Conservation (phyloP, 1,140 invertebrate species). For the Saccostrea echinata region DNA sequence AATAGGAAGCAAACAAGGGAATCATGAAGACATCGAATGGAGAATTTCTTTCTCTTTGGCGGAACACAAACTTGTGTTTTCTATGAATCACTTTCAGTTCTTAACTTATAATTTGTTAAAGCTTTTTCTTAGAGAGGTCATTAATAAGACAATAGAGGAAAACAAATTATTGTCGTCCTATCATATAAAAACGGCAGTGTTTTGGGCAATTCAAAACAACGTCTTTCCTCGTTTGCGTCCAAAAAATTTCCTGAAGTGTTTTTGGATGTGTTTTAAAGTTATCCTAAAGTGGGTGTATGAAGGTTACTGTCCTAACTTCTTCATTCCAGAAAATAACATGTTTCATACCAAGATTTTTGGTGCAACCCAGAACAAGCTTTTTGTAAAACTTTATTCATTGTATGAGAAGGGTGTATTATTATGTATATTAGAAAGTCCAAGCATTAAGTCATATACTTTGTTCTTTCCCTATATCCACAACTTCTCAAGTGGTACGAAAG, state of each 20-base stretch:
- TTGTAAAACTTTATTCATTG: background rate
- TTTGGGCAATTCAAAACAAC: background rate
- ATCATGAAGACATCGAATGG: too few species aligned
- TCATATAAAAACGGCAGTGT: too few species aligned
- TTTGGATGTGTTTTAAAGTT: too few species aligned
- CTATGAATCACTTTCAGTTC: background rate
- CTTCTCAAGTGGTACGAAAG: background rate
- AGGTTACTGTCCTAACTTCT: too few species aligned
- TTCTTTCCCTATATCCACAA: background rate
- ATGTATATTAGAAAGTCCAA: background rate
- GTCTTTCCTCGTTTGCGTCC: background rate
- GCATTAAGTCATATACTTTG: too few species aligned
- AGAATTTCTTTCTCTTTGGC: slow-evolving; percentile 41
- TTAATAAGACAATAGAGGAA: background rate
- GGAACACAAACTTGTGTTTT: slow-evolving; percentile 25
- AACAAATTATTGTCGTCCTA: background rate
- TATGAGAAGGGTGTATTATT: background rate
- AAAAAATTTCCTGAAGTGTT: too few species aligned
- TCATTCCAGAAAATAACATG: too few species aligned
- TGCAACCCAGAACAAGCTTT: background rate
- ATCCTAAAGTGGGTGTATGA: too few species aligned
- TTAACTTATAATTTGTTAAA: background rate
- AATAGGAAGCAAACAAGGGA: background rate
- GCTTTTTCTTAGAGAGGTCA: background rate
- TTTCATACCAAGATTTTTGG: slow-evolving; percentile 27